These are phyloP conservation scores for Notarius quadriscutis DNA, from an alignment of 2,113 vertebrate genomes.

Conservation along the genomic window DNA sequence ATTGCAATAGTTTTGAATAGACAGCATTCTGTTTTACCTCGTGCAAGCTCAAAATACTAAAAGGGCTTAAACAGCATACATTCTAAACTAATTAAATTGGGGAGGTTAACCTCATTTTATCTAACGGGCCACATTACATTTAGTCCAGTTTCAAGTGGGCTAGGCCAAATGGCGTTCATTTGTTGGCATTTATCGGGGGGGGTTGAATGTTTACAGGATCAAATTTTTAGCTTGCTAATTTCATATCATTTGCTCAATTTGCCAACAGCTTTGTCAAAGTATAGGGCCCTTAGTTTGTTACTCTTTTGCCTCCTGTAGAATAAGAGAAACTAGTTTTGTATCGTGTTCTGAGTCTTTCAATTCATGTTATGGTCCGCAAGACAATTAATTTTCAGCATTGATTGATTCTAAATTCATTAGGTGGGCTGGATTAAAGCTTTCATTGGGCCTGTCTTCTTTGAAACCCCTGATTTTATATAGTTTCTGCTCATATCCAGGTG, in stretches of 20 bases:
- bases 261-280: not conserved
- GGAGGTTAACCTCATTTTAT: not conserved
- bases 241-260: not conserved
- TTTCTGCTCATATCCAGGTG: not conserved
- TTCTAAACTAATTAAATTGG: not conserved
- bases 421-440: not conserved
- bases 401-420: not conserved
- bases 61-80: not conserved
- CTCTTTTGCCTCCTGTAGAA: not conserved
- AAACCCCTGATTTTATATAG: not conserved
- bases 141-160: not conserved
- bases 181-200: not conserved
- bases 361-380: not conserved
- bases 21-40: not conserved
- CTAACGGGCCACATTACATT: not conserved
- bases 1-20: not conserved
- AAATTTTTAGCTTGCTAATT: not conserved
- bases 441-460: not conserved
- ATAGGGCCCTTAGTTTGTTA: not conserved
- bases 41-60: not conserved
- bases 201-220: no score
- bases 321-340: not conserved
- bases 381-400: not conserved
- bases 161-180: not conserved
- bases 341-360: not conserved